Conservation (phyloP, 2,888 invertebrate genomes). For the Odontomyia ornata region DNA sequence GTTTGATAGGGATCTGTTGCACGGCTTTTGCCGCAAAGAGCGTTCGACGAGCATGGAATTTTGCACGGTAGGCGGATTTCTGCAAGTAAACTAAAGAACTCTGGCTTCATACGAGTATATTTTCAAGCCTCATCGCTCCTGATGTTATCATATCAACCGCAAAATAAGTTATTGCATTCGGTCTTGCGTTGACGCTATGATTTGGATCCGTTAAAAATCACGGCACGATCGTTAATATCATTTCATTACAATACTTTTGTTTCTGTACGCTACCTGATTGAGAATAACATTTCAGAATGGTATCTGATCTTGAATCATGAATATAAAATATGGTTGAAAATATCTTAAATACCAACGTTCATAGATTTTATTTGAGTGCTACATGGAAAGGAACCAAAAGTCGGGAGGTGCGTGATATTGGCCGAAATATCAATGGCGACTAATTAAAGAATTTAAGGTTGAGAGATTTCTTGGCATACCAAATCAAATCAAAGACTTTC, state of each 20-base stretch:
- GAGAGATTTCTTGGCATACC: too few species aligned
- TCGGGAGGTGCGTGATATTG: neutral
- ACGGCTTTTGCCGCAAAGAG: constrained; percentile 12
- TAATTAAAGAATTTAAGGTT: too few species aligned
- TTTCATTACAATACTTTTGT: constrained; percentile 37
- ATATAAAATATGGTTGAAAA: constrained; percentile 18
- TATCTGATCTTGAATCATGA: constrained; percentile 5
- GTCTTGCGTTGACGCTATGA: neutral
- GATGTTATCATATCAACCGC: constrained; percentile 22
- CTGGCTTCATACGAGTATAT: neutral
- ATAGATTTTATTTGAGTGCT: neutral
- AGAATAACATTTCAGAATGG: neutral
- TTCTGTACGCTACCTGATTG: constrained; percentile 23
- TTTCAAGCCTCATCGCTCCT: neutral
- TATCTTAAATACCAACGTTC: constrained; percentile 6
- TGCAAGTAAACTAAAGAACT: neutral
- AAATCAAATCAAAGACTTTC: too few species aligned
- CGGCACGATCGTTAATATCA: constrained; percentile 32
- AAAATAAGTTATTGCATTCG: constrained; percentile 16
- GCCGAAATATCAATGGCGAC: too few species aligned
- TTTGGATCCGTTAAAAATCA: constrained; percentile 16
- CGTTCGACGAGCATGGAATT: neutral
- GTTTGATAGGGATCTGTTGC: constrained; percentile 19
- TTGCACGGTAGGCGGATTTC: constrained; percentile 14
- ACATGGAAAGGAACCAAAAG: neutral